A percentile compares a stretch with the other conserved stretches of the same genome.
These are phyloP conservation scores for Gadopsis marmoratus DNA, from an alignment of 2,797 vertebrate species.

Conservation along the genomic window DNA sequence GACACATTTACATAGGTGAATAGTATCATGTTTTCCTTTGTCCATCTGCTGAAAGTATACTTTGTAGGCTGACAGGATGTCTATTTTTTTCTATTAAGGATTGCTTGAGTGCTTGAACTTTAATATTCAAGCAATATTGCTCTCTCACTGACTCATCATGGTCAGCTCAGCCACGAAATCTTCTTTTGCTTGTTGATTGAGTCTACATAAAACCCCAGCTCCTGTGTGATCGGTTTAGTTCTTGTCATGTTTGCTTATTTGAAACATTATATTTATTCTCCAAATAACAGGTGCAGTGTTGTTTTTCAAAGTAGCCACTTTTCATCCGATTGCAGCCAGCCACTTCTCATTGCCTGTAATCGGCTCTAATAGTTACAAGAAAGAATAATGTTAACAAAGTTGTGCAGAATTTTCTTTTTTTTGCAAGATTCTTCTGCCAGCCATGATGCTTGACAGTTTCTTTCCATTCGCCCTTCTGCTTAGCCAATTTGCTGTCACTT, in stretches of 20 bases:
- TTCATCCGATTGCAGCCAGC: conserved; percentile 3
- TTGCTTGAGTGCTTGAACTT: neutral
- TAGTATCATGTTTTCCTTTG: neutral
- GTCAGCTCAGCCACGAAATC: neutral
- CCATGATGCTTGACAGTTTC: conserved; percentile 29
- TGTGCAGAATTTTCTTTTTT: neutral
- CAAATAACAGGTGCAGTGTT: conserved; percentile 16
- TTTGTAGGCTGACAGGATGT: neutral
- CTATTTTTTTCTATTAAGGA: neutral
- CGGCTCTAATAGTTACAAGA: neutral
- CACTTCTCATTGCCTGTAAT: neutral
- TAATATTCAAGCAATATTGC: neutral
- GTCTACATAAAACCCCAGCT: neutral
- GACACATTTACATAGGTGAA: neutral
- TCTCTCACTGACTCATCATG: neutral
- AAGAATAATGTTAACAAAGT: neutral
- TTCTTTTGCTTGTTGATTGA: neutral
- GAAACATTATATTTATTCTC: conserved; percentile 8
- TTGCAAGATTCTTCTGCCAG: neutral
- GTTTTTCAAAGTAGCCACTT: conserved; percentile 23
- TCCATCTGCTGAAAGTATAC: neutral
- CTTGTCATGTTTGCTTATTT: neutral
- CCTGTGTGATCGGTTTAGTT: neutral
- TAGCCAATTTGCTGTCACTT: conserved; percentile 73
- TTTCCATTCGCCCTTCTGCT: conserved; percentile 62